Base-by-base conservation (phyloP, 2,888 invertebrate species). In the Eupsilia transversa region DNA sequence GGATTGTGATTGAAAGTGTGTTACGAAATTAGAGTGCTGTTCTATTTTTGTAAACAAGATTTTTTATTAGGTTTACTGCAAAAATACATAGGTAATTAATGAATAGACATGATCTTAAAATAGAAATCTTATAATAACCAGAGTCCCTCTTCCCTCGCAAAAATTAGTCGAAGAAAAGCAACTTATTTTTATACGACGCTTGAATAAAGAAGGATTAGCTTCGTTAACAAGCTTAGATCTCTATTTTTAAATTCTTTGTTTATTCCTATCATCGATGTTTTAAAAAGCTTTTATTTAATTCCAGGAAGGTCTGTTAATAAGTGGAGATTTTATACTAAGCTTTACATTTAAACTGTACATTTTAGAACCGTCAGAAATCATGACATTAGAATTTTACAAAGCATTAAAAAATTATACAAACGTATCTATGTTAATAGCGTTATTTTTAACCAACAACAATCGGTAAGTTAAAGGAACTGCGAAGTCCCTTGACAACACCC, bases 181-280 rank as follows among this genome's bases (percentile, higher is more conserved):
- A 56, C 10, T 30, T 56, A 30, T 56, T 74, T 59, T 63, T 35
- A 64, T 54, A 54, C 30, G 14, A 27, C 20, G 35, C 41, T 35
- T n/a, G 14, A 17, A n/a, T 27, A 6, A 20, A n/a, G 52, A 54
- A 43, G 7, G 0, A 59, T 60, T 41, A 33, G 2, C 54, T 54
- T 43, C n/a, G 63, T 43, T 49, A 64, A 35, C n/a, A 23, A 41
- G 23, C 27, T 52, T 41, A 41, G 43, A 64, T 54, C 43, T 46
- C n/a, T 43, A 56, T 77, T 76, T 75, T 43, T 30, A 56, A 52
- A 56, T 30, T 20, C 4, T 43, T 43, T 30, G 43, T 35, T 10
- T 46, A n/a, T 41, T 49, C 10, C 4, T 23, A 27, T 20, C 4
- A n/a, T 52, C 17, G 14, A 20, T n/a, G 1, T n/a, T 30, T 30